Base-by-base conservation (phyloP, 1,140 invertebrate species). In the Daktulosphaira vitifoliae region DNA sequence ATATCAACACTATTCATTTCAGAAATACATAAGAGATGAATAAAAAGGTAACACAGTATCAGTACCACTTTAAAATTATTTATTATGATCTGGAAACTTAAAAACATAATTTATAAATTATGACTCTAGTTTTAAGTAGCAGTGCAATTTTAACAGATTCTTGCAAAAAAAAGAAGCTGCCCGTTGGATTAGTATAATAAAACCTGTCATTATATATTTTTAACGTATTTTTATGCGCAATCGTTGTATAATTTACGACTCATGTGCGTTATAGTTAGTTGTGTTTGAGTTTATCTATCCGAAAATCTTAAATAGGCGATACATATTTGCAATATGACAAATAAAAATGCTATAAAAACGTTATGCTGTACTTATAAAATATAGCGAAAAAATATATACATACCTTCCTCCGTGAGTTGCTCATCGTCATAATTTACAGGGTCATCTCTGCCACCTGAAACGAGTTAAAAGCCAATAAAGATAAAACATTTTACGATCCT, bases 371-470 rank as follows among this genome's bases (percentile, higher is more conserved):
- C 37, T 6, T 33, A 26, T 20, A 25, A 15, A 6, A 18, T 33
- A 15, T 56, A 50, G 25, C 38, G 62, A 68, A 46, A 54, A 44
- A 42, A 39, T 13, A 18, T 8, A 7, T 18, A 71, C 77, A 75
- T 71, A 80, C 79, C 78, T 78, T 80, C 78, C 67, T 80, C 78
- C 51, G 78, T 76, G 22, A 78, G 71, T 68, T 79, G 78, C 18
- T 76, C 76, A 25, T 78, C 78, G 56, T 78, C 78, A 33, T 62
- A 62, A 71, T 77, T 76, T 29, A 70, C 49, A 65, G 53, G 67
- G 52, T 77, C 78, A 25, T 74, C 73, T 68, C 73, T 70, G 64
- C 73, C 76, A 64, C 72, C 77, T 78, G 73, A 66, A 77, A 78
- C 68, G 73, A 18, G 29, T 39, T 18, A 33, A 33, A 11, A 33